Evolutionary conservation across 2,888 invertebrate species (phyloP), one percentile per base, ranked within the genome.

Genomic region (Noctua janthe): DNA sequence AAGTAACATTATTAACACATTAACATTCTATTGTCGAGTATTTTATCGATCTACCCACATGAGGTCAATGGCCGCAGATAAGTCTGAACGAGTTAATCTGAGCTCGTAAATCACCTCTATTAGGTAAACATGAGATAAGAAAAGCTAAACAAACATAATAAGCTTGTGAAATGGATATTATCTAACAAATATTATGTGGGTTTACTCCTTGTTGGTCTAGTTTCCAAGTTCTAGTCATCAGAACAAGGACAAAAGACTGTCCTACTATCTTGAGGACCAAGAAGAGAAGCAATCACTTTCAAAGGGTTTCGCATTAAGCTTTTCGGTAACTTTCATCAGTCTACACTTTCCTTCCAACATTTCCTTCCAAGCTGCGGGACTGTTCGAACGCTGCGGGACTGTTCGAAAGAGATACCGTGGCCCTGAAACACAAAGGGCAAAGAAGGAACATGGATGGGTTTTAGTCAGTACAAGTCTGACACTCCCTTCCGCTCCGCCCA

Each of bases 71-170:
- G 51, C 76, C 86, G 43, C 69, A 84, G 90, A 88, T 90, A 90
- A 90, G 71, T 81, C 69, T 72, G 62, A 85, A 85, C 78, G 35
- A 84, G 83, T 80, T 90, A 90, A 89, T 90, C 90, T 88, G 67
- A 71, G 66, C 74, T 78, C 84, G 67, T 90, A 90, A 90, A 90
- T 90, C 83, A 90, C 86, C 74, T 59, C 82, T 81, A 85, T 88
- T 82, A 87, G 82, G 87, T 87, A 87, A 86, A 88, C 87, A 82
- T 64, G 23, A 84, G 88, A 90, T 90, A 90, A 88, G 86, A 74
- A 78, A 78, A 81, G 54, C 74, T 73, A 77, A 74, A 81, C 70
- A 76, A 71, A 78, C 75, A 76, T 66, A 69, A 71, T 64, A 74
- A 81, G 72, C 71, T 76, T 72, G 66, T 81, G 81, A 66, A 77